phyloP scores from a whole-genome alignment of 2,888 invertebrate genomes.

The Idaea dimidiata region DNA sequence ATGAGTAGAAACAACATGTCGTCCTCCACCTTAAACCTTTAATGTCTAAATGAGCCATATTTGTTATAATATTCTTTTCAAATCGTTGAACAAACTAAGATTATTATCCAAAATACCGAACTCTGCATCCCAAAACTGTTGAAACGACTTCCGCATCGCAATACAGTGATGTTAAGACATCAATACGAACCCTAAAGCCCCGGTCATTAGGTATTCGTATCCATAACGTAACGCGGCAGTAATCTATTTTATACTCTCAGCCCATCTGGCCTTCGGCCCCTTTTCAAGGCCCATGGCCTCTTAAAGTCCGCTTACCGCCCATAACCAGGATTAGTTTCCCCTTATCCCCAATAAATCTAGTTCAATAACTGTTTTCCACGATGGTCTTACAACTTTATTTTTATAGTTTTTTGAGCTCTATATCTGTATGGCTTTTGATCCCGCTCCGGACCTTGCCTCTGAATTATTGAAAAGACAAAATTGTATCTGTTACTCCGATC shows the following conservation, averaged over 20 bases:
- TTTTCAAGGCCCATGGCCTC: slow-evolving; percentile 25
- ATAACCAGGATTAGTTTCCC: slow-evolving; percentile 33
- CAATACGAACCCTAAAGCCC: slow-evolving; percentile 26
- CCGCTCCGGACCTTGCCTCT: slow-evolving; percentile 25
- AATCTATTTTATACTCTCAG: slow-evolving; percentile 32
- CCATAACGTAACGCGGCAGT: slow-evolving; percentile 29
- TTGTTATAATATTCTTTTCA: not conserved
- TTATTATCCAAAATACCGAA: not conserved
- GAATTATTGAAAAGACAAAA: slow-evolving; percentile 30
- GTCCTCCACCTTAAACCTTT: not conserved
- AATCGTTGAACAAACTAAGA: not conserved
- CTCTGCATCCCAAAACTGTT: not conserved
- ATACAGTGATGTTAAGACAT: slow-evolving; percentile 21
- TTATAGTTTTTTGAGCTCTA: slow-evolving; percentile 42
- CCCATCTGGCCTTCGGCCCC: slow-evolving; percentile 29
- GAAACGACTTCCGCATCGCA: slow-evolving; percentile 7
- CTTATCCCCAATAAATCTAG: slow-evolving; percentile 40
- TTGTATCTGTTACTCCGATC: slow-evolving; percentile 16
- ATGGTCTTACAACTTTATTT: slow-evolving; percentile 36
- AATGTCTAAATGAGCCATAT: not conserved
- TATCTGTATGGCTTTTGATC: slow-evolving; percentile 33
- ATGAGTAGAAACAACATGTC: not conserved
- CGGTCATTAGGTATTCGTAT: slow-evolving; percentile 31
- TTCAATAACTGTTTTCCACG: slow-evolving; percentile 39
- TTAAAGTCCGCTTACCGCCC: slow-evolving; percentile 30